These are phyloP conservation scores for Zaprionus davidi DNA, from an alignment of 1,140 invertebrate species.

Conservation along the genomic window DNA sequence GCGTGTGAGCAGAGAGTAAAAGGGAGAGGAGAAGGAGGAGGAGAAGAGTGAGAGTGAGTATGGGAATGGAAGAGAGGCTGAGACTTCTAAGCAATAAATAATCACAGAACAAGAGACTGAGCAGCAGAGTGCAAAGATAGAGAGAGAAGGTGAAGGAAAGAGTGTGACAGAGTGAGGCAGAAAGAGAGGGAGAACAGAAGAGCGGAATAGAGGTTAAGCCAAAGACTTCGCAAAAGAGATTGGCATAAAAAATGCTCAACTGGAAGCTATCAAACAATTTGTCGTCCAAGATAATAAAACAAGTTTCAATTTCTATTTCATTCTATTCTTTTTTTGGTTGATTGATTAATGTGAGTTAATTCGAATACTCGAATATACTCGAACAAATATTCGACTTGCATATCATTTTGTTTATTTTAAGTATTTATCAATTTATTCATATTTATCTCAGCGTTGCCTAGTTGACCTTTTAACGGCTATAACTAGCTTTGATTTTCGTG, in stretches of 20 bases:
- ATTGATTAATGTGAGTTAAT: constrained; percentile 16
- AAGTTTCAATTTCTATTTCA: constrained; percentile 22
- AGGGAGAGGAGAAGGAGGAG: too few relatives aligned
- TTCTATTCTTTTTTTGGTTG: not conserved
- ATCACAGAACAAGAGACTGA: not conserved
- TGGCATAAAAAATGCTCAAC: constrained; percentile 9
- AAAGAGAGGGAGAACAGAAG: not conserved
- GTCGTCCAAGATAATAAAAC: constrained; percentile 33
- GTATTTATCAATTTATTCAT: not conserved
- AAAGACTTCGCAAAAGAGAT: constrained; percentile 4
- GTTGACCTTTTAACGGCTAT: not conserved
- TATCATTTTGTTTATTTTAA: not conserved
- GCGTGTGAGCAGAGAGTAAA: constrained; percentile 6
- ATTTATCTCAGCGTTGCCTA: not conserved
- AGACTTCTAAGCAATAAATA: not conserved
- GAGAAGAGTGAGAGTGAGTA: constrained; percentile 8
- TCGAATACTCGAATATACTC: not conserved
- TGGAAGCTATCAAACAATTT: constrained; percentile 34
- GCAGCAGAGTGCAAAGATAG: not conserved
- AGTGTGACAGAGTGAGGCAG: constrained; percentile 8
- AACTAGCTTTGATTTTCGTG: not conserved
- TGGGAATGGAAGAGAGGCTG: not conserved
- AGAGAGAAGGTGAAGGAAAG: not conserved
- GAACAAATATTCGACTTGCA: not conserved
- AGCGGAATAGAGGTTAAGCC: not conserved